phyloP scores from a whole-genome alignment of 64 coral and sea anemone genomes.

The Orbicella faveolata region DNA sequence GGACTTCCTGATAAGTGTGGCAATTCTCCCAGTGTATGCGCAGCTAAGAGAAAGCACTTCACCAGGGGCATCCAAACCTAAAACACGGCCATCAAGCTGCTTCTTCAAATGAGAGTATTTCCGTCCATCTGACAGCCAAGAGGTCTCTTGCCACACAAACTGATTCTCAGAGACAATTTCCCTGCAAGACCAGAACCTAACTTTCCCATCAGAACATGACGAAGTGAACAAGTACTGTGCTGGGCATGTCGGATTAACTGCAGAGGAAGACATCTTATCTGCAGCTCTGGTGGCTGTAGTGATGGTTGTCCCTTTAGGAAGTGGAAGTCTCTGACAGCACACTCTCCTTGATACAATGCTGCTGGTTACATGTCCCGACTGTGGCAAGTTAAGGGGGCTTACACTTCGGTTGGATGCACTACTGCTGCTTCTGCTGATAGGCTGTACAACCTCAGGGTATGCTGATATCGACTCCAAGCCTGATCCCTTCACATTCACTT shows the following conservation, averaged over 20 bases:
- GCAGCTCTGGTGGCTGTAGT: conserved; percentile 84
- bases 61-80: conserved; percentile 51
- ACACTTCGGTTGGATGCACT: conserved; percentile 68
- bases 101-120: not conserved
- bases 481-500: conserved; percentile 32
- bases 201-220: conserved; percentile 82
- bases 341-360: conserved; percentile 73
- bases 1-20: conserved; percentile 62
- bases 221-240: conserved; percentile 85
- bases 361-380: conserved; percentile 53
- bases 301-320: conserved; percentile 55
- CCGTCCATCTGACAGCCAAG: conserved; percentile 32
- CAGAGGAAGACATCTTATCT: conserved; percentile 95
- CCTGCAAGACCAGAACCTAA: conserved; percentile 92
- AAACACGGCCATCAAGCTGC: not conserved
- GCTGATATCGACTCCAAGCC: conserved; percentile 32
- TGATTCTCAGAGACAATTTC: conserved; percentile 31
- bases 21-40: conserved; percentile 84
- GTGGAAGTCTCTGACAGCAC: conserved; percentile 69
- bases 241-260: conserved; percentile 85
- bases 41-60: conserved; percentile 83
- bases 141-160: conserved; percentile 83
- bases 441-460: conserved; percentile 70
- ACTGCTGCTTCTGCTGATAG: conserved; percentile 56
- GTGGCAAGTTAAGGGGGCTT: conserved; percentile 60